Conservation (phyloP, 2,888 invertebrate genomes). For the Aphidoletes aphidimyza region DNA sequence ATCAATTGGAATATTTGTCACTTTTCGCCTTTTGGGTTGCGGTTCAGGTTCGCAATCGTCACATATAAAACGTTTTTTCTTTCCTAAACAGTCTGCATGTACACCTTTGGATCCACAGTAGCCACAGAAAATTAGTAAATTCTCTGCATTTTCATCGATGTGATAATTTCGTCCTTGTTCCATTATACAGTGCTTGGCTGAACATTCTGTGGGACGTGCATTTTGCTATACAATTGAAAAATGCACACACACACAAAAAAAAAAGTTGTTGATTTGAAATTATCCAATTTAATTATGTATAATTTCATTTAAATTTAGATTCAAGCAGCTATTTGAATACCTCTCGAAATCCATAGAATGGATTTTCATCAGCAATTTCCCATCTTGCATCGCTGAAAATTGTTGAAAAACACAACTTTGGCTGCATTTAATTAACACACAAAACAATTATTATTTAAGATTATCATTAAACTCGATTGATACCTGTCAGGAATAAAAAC, state of each 20-base stretch:
- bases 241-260: too few species aligned
- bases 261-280: neutral
- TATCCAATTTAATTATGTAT: neutral
- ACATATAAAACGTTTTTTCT: neutral
- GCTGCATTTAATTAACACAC: too few species aligned
- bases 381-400: constrained; percentile 80
- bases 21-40: neutral
- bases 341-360: constrained; percentile 32
- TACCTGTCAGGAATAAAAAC: constrained; percentile 82
- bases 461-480: neutral
- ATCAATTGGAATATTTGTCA: neutral
- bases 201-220: neutral
- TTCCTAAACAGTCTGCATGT: neutral
- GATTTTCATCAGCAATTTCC: constrained; percentile 70
- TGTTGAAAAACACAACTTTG: neutral
- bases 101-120: neutral
- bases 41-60: neutral
- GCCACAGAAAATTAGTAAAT: neutral
- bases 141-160: neutral
- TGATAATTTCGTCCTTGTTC: neutral
- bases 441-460: too few species aligned
- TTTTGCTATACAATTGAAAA: neutral
- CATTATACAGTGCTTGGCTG: neutral
- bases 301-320: too few species aligned
- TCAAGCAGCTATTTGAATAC: too few species aligned